Percentiles rank a stretch among this genome's conserved stretches.
phyloP scores from a whole-genome alignment of 1,140 invertebrate species.

The Sycophila sp. region DNA sequence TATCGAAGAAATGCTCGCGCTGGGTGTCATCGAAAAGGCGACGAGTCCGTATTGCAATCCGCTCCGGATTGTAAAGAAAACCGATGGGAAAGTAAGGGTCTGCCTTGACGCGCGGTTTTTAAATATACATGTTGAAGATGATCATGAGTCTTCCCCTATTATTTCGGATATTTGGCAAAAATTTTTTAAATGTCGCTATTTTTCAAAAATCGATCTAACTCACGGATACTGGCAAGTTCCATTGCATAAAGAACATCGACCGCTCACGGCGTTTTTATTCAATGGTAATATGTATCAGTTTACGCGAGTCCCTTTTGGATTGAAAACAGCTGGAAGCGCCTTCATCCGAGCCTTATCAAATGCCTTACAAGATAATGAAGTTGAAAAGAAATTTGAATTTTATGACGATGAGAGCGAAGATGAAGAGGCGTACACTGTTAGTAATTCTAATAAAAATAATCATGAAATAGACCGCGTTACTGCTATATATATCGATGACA shows the following conservation, averaged over 20 bases:
- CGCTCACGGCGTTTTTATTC: conserved; percentile 12
- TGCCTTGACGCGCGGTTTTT: conserved; percentile 45
- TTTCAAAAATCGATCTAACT: conserved; percentile 40
- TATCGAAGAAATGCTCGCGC: conserved; percentile 37
- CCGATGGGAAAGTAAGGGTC: conserved; percentile 38
- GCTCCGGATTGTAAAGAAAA: conserved; percentile 41
- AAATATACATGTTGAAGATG: not conserved
- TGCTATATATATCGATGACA: no score
- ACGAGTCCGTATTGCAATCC: conserved; percentile 43
- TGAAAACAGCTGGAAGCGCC: conserved; percentile 5
- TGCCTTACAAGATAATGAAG: conserved; percentile 5
- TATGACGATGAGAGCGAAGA: no score
- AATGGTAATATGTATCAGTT: conserved; percentile 16
- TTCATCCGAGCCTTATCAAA: conserved; percentile 6
- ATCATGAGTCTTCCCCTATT: no score
- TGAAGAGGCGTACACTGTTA: no score
- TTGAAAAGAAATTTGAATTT: no score
- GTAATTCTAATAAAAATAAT: no score
- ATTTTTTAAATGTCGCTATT: conserved; percentile 17
- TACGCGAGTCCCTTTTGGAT: conserved; percentile 19
- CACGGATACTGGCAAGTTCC: conserved; percentile 44
- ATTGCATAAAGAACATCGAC: conserved; percentile 12
- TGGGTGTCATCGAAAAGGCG: conserved; percentile 40
- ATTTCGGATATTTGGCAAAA: conserved; percentile 9
- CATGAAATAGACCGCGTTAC: no score